Percentiles rank a stretch among this genome's conserved stretches.
These are phyloP conservation scores for Grammomys surdaster DNA, from an alignment of 2,113 vertebrate genomes.

Conservation along the genomic window DNA sequence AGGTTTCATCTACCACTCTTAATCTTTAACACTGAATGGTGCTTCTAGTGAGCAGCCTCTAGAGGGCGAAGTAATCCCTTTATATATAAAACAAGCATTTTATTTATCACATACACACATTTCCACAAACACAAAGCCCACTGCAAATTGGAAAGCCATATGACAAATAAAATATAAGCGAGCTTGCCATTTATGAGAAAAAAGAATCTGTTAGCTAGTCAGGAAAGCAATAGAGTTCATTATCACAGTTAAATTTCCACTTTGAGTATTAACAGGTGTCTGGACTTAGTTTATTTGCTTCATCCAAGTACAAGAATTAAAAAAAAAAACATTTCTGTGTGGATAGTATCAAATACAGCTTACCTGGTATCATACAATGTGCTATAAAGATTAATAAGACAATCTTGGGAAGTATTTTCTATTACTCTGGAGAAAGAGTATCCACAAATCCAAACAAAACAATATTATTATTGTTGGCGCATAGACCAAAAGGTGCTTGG, in stretches of 20 bases:
- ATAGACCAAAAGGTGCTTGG: not conserved
- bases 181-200: slow-evolving; percentile 35
- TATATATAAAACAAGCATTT: slow-evolving; percentile 44
- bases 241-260: slow-evolving; percentile 24
- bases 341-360: not conserved
- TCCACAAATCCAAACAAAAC: slow-evolving; percentile 54
- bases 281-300: slow-evolving; percentile 36
- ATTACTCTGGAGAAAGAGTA: slow-evolving; percentile 67
- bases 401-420: slow-evolving; percentile 32
- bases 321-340: not conserved
- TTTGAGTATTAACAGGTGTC: slow-evolving; percentile 31
- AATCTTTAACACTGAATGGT: not conserved
- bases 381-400: slow-evolving; percentile 60
- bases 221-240: slow-evolving; percentile 48
- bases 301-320: not conserved
- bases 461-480: not conserved
- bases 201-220: slow-evolving; percentile 30
- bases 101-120: slow-evolving; percentile 33
- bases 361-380: not conserved
- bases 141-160: slow-evolving; percentile 36
- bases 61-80: slow-evolving; percentile 60
- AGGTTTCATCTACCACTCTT: not conserved
- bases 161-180: not conserved
- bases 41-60: slow-evolving; percentile 52
- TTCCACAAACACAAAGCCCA: not conserved